A percentile compares a stretch with the other conserved stretches of the same genome.
phyloP scores from a whole-genome alignment of 1,140 invertebrate genomes.

The Amphibalanus amphitrite region DNA sequence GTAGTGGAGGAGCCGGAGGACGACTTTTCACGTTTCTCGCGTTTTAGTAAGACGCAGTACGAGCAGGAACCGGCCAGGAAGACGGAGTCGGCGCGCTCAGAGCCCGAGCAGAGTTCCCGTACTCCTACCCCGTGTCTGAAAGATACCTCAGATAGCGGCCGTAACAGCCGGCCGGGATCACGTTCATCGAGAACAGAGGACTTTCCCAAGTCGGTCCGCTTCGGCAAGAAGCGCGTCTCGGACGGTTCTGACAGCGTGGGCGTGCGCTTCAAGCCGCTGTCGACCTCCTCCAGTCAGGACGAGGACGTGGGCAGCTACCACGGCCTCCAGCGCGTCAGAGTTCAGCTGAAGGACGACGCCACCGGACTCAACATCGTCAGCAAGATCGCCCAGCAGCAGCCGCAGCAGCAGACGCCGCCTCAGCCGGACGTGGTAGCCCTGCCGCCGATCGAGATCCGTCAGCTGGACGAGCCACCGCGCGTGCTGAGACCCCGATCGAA shows the following conservation, averaged over 20 bases:
- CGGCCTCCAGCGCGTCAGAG: neutral
- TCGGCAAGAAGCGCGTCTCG: neutral
- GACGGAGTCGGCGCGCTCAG: no score
- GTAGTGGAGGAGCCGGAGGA: neutral
- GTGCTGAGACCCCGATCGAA: conserved; percentile 6
- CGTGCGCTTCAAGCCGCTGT: neutral
- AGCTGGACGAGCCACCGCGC: neutral
- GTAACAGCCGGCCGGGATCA: neutral
- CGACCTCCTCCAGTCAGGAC: conserved; percentile 3
- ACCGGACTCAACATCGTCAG: neutral
- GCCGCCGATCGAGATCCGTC: neutral
- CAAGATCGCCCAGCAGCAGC: neutral
- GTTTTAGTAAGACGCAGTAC: neutral
- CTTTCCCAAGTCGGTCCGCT: neutral
- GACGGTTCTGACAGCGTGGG: neutral
- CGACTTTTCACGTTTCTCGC: neutral
- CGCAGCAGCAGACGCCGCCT: no score
- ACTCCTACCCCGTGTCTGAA: neutral
- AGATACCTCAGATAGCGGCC: neutral
- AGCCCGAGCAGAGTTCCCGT: neutral
- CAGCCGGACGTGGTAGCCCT: neutral
- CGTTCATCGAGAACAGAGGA: neutral
- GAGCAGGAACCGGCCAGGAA: neutral
- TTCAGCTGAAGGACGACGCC: neutral
- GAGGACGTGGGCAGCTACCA: conserved; percentile 1